A percentile compares a stretch with the other conserved stretches of the same genome.
phyloP scores from a whole-genome alignment of 2,113 vertebrate genomes.

The Chamaetylas fuelleborni region DNA sequence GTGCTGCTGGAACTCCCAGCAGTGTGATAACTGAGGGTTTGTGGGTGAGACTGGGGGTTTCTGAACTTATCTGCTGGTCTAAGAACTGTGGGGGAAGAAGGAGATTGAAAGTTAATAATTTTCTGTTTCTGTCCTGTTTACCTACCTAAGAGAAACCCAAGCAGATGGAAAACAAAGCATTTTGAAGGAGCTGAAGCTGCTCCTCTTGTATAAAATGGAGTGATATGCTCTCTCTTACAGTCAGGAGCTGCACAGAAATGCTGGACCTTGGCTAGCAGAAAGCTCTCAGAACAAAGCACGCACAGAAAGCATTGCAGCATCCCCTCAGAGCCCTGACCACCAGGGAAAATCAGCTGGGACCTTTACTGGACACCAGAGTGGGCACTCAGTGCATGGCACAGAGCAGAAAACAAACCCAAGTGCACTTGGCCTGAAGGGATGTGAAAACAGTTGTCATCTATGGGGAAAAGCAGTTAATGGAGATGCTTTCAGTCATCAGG shows the following conservation, averaged over 20 bases:
- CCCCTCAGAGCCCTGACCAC: not conserved
- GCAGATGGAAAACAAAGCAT: not conserved
- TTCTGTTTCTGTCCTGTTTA: not conserved
- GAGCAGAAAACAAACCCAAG: not conserved
- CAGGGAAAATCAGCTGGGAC: not conserved
- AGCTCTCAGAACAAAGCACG: not conserved
- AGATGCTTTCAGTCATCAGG: not conserved
- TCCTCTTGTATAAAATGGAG: not conserved
- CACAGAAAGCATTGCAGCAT: not conserved
- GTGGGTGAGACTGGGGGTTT: not conserved
- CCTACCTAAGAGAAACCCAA: not conserved
- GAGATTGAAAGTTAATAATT: not conserved
- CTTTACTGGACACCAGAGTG: not conserved
- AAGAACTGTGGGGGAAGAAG: not conserved
- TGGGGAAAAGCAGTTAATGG: not conserved
- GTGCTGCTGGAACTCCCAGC: not conserved
- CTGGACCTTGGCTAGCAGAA: not conserved
- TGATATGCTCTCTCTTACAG: rapidly evolving
- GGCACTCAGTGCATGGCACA: not conserved
- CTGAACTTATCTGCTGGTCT: not conserved
- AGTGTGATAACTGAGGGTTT: not conserved
- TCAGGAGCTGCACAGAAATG: not conserved
- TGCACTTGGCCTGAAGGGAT: not conserved
- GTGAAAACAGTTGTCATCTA: not conserved
- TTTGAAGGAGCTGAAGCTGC: not conserved